Conservation (phyloP, 2,797 vertebrate species). For the Helarctos malayanus region DNA sequence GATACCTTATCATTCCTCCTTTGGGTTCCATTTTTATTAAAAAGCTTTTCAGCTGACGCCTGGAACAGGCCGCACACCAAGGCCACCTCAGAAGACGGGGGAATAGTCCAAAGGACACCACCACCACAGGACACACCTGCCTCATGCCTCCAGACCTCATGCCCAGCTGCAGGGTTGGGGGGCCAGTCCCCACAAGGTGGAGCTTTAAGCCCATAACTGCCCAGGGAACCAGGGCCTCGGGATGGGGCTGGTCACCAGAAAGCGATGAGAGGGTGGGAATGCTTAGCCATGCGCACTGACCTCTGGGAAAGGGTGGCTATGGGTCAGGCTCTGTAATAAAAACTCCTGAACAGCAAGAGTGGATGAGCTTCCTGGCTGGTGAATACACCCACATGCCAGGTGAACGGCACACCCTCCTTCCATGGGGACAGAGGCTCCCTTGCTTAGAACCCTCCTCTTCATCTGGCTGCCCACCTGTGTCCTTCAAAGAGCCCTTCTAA, state of each 20-base stretch:
- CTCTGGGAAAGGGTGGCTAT: neutral
- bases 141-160: neutral
- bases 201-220: neutral
- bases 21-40: slow-evolving; percentile 77
- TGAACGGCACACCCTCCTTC: neutral
- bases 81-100: neutral
- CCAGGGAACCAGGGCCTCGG: neutral
- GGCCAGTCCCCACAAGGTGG: neutral
- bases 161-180: neutral
- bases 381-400: neutral
- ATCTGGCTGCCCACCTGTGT: neutral
- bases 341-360: neutral
- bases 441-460: neutral
- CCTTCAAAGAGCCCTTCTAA: neutral
- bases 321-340: neutral
- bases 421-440: neutral
- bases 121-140: neutral
- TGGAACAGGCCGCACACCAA: slow-evolving; percentile 12
- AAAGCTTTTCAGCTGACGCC: slow-evolving; percentile 68
- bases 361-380: neutral
- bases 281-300: neutral
- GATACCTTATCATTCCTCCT: slow-evolving; percentile 76
- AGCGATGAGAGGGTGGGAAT: neutral
- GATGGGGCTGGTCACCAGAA: neutral
- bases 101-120: slow-evolving; percentile 53